Evolutionary conservation across 1,140 invertebrate species (phyloP).

Genomic region (Reticulitermes speratus): DNA sequence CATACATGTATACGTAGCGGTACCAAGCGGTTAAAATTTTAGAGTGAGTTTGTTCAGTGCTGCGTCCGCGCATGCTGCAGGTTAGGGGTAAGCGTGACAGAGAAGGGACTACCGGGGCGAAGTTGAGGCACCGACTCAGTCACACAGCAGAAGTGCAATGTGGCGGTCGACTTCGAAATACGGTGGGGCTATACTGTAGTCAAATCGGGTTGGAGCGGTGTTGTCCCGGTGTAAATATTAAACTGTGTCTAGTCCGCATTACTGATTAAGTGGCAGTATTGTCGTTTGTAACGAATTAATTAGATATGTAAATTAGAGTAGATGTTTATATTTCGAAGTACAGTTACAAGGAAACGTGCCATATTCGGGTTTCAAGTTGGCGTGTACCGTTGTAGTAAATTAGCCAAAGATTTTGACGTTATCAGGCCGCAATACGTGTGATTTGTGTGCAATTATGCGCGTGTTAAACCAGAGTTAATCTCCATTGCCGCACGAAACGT

Average conservation of each 20-base stretch:
- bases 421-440: constrained; percentile 13
- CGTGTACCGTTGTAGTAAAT: not conserved
- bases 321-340: not conserved
- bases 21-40: constrained; percentile 6
- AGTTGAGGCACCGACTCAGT: not conserved
- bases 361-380: not conserved
- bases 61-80: not conserved
- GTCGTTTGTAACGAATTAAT: not conserved
- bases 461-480: constrained; percentile 15
- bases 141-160: not conserved
- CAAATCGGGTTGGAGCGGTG: not conserved
- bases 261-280: not conserved
- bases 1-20: not conserved
- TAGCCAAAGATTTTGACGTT: constrained; percentile 12
- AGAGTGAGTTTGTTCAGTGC: not conserved
- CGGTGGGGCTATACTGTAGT: not conserved
- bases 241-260: not conserved
- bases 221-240: not conserved
- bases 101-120: not conserved
- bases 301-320: not conserved
- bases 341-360: not conserved
- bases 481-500: not conserved
- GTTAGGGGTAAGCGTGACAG: not conserved
- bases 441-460: constrained; percentile 5
- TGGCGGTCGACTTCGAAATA: not conserved